phyloP scores from a whole-genome alignment of 2,888 invertebrate species.

The Oscheius sp. region DNA sequence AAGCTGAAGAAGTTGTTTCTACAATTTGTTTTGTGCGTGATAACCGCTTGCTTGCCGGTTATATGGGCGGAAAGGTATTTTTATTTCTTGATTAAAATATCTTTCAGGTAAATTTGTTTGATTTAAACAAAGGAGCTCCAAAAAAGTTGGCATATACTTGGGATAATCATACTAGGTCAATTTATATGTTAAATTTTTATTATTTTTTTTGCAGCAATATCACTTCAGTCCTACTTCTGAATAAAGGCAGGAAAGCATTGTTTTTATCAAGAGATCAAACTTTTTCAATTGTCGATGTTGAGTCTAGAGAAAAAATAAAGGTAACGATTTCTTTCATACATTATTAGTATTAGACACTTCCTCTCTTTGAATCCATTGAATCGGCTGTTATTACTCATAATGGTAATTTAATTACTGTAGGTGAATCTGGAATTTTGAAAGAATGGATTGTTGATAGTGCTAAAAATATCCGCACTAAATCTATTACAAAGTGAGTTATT shows the following conservation, averaged over 20 bases:
- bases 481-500: conserved; percentile 35
- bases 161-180: conserved; percentile 54
- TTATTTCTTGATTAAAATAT: neutral
- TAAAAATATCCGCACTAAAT: conserved; percentile 36
- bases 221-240: conserved; percentile 40
- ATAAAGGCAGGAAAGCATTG: conserved; percentile 38
- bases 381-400: conserved; percentile 48
- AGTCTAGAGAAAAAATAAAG: conserved; percentile 45
- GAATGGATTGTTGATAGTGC: conserved; percentile 55
- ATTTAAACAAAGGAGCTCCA: conserved; percentile 44
- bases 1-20: conserved; percentile 55
- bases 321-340: conserved; percentile 9
- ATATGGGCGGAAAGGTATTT: conserved; percentile 53
- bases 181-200: no score
- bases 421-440: conserved; percentile 62
- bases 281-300: conserved; percentile 56
- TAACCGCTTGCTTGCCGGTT: conserved; percentile 56
- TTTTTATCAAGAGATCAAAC: conserved; percentile 62
- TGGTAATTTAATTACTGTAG: conserved; percentile 58
- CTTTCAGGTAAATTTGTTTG: conserved; percentile 44
- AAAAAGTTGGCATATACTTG: conserved; percentile 47
- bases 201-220: conserved; percentile 37
- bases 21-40: conserved; percentile 49
- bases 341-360: conserved; percentile 40
- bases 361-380: conserved; percentile 57